phyloP scores from a whole-genome alignment of 2,797 vertebrate genomes.

The Peromyscus nudipes region DNA sequence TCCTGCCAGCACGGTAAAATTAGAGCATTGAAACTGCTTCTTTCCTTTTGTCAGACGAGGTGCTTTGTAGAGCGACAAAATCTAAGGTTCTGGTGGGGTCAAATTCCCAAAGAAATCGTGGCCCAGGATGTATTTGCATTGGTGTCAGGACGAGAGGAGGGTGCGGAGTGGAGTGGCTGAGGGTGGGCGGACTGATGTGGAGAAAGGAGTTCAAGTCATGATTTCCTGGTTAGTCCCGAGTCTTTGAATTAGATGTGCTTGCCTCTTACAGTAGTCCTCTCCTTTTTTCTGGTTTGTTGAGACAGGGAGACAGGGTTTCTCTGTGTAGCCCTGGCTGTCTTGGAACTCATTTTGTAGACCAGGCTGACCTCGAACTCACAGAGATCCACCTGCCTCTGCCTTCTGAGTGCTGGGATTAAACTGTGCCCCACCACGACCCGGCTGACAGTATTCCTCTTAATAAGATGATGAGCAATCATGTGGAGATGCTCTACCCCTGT shows the following conservation, averaged over 20 bases:
- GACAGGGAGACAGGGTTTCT: neutral
- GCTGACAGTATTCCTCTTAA: neutral
- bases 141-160: neutral
- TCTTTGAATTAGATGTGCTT: neutral
- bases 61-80: neutral
- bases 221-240: neutral
- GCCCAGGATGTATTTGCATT: neutral
- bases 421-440: neutral
- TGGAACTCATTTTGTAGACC: neutral
- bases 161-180: neutral
- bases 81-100: neutral
- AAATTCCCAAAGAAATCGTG: neutral
- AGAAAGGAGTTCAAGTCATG: neutral
- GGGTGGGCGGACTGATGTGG: too few species aligned
- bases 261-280: neutral
- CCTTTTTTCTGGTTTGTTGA: neutral
- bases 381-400: neutral
- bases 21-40: neutral
- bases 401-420: neutral
- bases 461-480: neutral
- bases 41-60: neutral
- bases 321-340: neutral
- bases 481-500: neutral
- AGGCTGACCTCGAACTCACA: neutral
- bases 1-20: neutral